Evolutionary conservation across 2,113 vertebrate species (phyloP), one percentile per base, ranked within the genome.

Genomic region (Sebastes fasciatus): DNA sequence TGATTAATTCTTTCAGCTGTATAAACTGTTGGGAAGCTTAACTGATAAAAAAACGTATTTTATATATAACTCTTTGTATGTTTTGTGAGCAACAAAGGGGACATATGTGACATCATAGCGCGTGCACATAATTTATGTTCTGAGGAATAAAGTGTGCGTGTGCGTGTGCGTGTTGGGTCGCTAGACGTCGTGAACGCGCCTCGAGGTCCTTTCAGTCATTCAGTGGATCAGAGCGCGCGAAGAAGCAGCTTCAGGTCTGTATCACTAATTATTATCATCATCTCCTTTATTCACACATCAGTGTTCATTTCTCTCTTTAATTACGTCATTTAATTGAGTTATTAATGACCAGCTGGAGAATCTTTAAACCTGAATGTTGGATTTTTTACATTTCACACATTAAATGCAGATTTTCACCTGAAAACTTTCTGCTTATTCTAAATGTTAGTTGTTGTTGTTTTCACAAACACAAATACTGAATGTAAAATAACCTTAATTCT

Each of bases 231-330:
- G 76, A 57, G 71, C 77, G 70, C 51, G 71, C 1, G 74, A 16
- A 78, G 79, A 0, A 64, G 74, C 68, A 82, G 69, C 74, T 49
- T 57, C 68, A 85, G 83, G 83, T 86, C 77, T 34, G 82, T 84
- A 0, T 16, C 16, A 2, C 4, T 0, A n/a, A 11, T 4, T 11
- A n/a, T 8, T 26, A 26, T 26, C 26, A n/a, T 8, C 13, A 8
- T 42, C 3, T 52, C 4, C 9, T 45, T 23, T 43, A 21, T 45
- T 21, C 1, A 58, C 1, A 21, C 19, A 42, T 65, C 17, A 4
- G 16, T 2, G n/a, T 23, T 7, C 45, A 21, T 34, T 5, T 8
- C 8, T n/a, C 3, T 23, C 43, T 51, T 34, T 7, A 17, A n/a
- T n/a, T 0, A n/a, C 16, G 16, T 2, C 2, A 8, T 42, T 70